Base-by-base conservation (phyloP, 2,888 invertebrate species). In the Amphiduros pacificus region DNA sequence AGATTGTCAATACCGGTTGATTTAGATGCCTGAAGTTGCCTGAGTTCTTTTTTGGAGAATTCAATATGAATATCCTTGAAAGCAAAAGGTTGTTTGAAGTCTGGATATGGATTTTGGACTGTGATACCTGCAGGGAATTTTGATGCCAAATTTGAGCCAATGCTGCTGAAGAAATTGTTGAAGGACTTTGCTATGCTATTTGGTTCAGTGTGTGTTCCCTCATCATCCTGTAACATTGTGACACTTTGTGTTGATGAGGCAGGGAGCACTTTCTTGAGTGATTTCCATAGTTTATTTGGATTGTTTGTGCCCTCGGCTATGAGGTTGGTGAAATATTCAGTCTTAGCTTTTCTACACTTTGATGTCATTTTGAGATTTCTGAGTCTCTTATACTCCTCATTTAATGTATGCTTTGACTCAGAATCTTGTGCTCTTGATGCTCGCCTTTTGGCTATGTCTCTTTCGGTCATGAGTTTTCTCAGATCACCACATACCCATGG, bases 151-250 rank as follows among this genome's bases (percentile, higher is more conserved):
- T n/a, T 26, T 14, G 51, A 9, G 5, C 51, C 51, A 27, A 28
- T 24, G 17, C 26, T 51, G 51, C 51, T 22, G 51, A 51, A 51
- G 26, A 51, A 51, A 26, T 24, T 51, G 17, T 51, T 51, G 26
- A 51, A 51, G 28, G 22, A 22, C 17, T 51, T 24, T 4, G 51
- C 17, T 24, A 51, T 24, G 24, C 26, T 27, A 6, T 22, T 4
- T 9, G 11, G 3, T 4, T 51, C 51, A 9, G 51, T 51, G 26
- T 51, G 51, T 5, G 51, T 51, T 4, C 51, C 51, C 17, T 6
- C 6, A 26, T 51, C 51, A 51, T 51, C 51, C 26, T 27, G 26
- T 11, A 51, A 14, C 14, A 51, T 24, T 5, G 51, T 51, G 6
- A 28, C 28, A 51, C 17, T 51, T 24, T 51, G 22, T 51, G 20